phyloP scores from a whole-genome alignment of 2,888 invertebrate species.

The Heliconius ismenius region DNA sequence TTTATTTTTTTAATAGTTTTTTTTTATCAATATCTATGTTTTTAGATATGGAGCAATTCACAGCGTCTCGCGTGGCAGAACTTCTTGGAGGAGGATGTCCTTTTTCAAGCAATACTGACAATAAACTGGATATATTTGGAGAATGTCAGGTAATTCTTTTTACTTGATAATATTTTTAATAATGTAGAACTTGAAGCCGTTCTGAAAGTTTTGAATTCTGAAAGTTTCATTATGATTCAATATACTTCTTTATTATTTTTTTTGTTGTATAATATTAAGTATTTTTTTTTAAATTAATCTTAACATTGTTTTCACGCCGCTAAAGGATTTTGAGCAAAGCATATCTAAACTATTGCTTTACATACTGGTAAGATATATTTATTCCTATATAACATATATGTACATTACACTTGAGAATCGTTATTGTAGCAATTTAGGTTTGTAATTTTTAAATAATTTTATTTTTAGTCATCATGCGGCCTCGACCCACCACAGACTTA shows the following conservation, averaged over 20 bases:
- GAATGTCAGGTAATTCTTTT: constrained; percentile 78
- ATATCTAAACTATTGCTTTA: constrained; percentile 58
- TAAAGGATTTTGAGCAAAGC: constrained; percentile 56
- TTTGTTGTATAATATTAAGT: background rate
- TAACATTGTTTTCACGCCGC: constrained; percentile 57
- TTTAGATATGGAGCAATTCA: constrained; percentile 37
- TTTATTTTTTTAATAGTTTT: background rate
- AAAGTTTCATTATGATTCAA: background rate
- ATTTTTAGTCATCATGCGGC: constrained; percentile 67
- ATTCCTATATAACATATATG: background rate
- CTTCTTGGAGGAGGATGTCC: constrained; percentile 66
- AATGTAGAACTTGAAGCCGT: no score
- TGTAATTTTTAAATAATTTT: no score
- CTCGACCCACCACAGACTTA: constrained; percentile 69
- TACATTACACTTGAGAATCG: background rate
- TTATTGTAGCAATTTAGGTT: no score
- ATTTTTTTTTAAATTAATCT: background rate
- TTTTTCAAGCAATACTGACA: constrained; percentile 65
- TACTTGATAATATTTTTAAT: background rate
- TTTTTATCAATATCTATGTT: background rate
- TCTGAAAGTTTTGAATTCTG: no score
- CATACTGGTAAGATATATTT: constrained; percentile 62
- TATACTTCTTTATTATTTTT: background rate
- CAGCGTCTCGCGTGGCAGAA: constrained; percentile 54
- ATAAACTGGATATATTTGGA: constrained; percentile 61